These are phyloP conservation scores for Protophormia terraenovae DNA, from an alignment of 2,888 invertebrate genomes.

Conservation along the genomic window DNA sequence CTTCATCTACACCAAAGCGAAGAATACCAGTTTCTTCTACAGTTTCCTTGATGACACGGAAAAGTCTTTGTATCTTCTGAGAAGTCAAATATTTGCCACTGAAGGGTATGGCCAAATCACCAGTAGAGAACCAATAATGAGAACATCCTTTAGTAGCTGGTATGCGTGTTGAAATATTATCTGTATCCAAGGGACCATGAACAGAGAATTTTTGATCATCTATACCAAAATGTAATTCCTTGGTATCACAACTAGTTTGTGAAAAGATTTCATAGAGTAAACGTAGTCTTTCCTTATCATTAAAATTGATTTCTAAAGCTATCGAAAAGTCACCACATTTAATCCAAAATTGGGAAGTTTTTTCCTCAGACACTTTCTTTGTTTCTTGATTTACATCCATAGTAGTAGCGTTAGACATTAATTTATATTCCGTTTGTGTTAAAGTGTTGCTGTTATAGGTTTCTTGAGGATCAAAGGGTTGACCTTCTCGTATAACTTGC, in stretches of 20 bases:
- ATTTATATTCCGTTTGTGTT: constrained; percentile 70
- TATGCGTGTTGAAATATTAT: constrained; percentile 68
- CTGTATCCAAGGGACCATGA: constrained; percentile 32
- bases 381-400: constrained; percentile 69
- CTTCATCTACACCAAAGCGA: constrained; percentile 77
- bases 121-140: constrained; percentile 79
- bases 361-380: background rate
- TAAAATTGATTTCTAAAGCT: constrained; percentile 72
- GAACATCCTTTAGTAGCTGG: constrained; percentile 72
- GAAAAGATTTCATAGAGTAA: constrained; percentile 77
- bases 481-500: constrained; percentile 78
- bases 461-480: constrained; percentile 70
- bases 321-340: constrained; percentile 74
- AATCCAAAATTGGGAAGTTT: constrained; percentile 75
- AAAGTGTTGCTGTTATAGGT: background rate
- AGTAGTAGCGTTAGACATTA: constrained; percentile 72
- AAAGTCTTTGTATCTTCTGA: constrained; percentile 75
- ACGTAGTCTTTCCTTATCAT: constrained; percentile 71
- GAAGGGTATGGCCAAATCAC: constrained; percentile 76
- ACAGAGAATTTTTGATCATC: constrained; percentile 75
- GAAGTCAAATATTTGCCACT: constrained; percentile 73
- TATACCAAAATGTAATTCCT: constrained; percentile 77
- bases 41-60: constrained; percentile 73
- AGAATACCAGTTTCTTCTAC: constrained; percentile 53
- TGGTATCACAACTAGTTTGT: constrained; percentile 74